These are phyloP conservation scores for Diploscapter pachys DNA, from an alignment of 1,140 invertebrate genomes.

Conservation along the genomic window DNA sequence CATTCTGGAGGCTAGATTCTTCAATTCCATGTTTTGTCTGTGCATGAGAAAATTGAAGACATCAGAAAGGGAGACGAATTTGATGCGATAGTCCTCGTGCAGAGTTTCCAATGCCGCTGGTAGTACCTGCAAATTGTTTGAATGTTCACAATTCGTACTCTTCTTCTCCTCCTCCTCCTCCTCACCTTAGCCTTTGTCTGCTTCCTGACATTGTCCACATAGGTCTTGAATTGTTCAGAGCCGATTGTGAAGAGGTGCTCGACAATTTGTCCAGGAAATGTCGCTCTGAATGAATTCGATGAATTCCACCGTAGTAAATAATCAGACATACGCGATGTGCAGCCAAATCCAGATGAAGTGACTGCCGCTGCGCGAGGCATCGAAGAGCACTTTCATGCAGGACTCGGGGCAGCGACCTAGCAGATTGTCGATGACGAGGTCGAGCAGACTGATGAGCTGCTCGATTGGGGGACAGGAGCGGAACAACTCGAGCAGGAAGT, in stretches of 20 bases:
- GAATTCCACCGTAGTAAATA: neutral
- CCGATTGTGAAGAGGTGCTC: conserved; percentile 11
- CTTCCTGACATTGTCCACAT: neutral
- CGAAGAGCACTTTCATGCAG: conserved; percentile 19
- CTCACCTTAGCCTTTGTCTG: conserved; percentile 5
- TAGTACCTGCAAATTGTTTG: neutral
- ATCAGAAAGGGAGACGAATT: conserved; percentile 12
- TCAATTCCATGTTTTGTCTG: conserved; percentile 16
- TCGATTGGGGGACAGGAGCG: conserved; percentile 6
- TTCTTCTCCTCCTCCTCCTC: neutral
- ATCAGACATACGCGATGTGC: conserved; percentile 24
- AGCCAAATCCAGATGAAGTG: conserved; percentile 33
- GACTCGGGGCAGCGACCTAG: conserved; percentile 1
- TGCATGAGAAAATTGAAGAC: conserved; percentile 28
- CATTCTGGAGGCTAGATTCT: conserved; percentile 7
- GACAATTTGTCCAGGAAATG: conserved; percentile 19
- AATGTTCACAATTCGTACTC: neutral
- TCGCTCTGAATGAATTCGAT: conserved; percentile 13
- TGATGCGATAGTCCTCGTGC: conserved; percentile 15
- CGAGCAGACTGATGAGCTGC: neutral
- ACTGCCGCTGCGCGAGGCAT: conserved; percentile 11
- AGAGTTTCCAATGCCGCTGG: conserved; percentile 4
- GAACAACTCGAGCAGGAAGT: neutral
- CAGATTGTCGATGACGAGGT: conserved; percentile 11
- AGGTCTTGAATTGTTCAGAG: conserved; percentile 22